These are phyloP conservation scores for Amphimedon queenslandica DNA, from an alignment of 37 sponge, comb jelly and placozoan species.

Conservation along the genomic window DNA sequence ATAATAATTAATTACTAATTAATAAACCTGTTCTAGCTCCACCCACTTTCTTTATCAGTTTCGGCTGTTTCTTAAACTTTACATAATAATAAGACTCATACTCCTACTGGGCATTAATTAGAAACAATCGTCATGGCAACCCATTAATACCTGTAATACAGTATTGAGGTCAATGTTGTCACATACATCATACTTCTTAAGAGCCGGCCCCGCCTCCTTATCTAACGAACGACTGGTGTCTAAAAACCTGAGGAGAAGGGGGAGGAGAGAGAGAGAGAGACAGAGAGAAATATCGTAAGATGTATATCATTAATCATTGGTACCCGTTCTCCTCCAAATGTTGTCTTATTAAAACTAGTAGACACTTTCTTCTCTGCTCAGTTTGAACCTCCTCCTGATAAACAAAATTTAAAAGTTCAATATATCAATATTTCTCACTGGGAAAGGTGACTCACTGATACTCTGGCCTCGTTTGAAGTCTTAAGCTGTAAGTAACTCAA, in stretches of 20 bases:
- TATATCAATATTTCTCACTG: background rate
- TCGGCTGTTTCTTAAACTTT: constrained; percentile 91
- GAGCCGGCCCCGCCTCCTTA: constrained; percentile 63
- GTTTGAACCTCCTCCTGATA: constrained; percentile 73
- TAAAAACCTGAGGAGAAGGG: constrained; percentile 58
- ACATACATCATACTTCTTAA: constrained; percentile 78
- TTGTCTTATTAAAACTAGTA: constrained; percentile 82
- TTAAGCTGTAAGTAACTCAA: constrained; percentile 93
- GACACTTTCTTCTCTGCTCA: constrained; percentile 69
- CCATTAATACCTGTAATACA: constrained; percentile 71
- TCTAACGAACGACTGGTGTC: constrained; percentile 57
- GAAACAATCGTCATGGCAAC: background rate
- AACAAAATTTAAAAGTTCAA: background rate
- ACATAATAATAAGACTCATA: constrained; percentile 91
- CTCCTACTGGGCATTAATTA: constrained; percentile 32
- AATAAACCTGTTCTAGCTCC: constrained; percentile 22
- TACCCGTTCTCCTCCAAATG: constrained; percentile 90
- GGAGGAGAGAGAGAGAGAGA: background rate
- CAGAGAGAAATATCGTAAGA: too few relatives aligned
- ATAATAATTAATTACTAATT: too few relatives aligned
- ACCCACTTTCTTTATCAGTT: constrained; percentile 66
- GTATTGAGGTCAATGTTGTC: constrained; percentile 95
- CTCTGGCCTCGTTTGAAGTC: constrained; percentile 84
- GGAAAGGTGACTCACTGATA: constrained; percentile 60
- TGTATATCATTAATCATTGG: background rate